These are phyloP conservation scores for Heliconius hermathena DNA, from an alignment of 1,140 invertebrate genomes.

Conservation along the genomic window DNA sequence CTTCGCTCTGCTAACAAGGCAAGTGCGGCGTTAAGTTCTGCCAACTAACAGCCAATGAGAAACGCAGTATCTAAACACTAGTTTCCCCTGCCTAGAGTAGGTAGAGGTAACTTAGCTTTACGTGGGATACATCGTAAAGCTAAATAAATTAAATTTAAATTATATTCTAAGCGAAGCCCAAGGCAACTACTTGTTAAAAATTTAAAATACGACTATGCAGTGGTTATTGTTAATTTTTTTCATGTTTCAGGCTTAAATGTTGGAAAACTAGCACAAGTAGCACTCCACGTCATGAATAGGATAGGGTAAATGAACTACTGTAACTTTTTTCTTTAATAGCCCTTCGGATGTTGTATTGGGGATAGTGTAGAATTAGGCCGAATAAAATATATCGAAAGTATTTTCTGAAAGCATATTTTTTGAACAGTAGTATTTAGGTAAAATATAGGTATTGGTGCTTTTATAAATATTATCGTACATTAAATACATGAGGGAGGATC, in stretches of 20 bases:
- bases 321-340: conserved; percentile 2
- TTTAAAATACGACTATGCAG: background rate
- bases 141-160: background rate
- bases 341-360: background rate
- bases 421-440: no score
- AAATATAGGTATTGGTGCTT: no score
- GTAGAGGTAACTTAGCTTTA: no score
- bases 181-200: background rate
- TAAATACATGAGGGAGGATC: no score
- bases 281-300: conserved; percentile 8
- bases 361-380: background rate
- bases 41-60: no score
- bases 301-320: conserved; percentile 12
- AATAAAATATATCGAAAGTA: background rate
- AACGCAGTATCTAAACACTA: no score
- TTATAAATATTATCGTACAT: no score
- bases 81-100: no score
- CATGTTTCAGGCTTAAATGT: conserved; percentile 8
- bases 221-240: conserved; percentile 8
- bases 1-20: no score
- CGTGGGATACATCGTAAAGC: no score
- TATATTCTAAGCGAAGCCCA: background rate
- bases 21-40: no score
- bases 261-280: background rate
- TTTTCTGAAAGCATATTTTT: background rate